A percentile compares a stretch with the other conserved stretches of the same genome.
Conservation (phyloP, 2,113 vertebrate species). For the Riparia riparia region DNA sequence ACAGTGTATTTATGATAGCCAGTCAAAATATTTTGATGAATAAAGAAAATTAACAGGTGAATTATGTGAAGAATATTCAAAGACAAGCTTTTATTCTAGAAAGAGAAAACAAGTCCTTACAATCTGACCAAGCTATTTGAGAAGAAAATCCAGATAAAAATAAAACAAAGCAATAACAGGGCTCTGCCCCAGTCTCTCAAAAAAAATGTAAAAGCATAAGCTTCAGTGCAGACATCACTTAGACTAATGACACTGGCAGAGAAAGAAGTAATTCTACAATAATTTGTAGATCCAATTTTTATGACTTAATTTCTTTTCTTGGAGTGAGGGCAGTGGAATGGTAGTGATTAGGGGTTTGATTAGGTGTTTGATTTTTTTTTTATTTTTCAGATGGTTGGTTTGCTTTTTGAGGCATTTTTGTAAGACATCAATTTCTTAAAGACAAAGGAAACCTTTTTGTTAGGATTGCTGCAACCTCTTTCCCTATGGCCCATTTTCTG, state of each 20-base stretch:
- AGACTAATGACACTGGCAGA: background rate
- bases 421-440: background rate
- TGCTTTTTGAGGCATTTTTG: background rate
- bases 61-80: background rate
- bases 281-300: background rate
- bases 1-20: background rate
- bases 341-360: background rate
- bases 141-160: background rate
- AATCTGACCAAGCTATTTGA: background rate
- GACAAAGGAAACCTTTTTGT: background rate
- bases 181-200: background rate
- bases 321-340: rapidly evolving
- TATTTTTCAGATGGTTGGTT: background rate
- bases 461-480: background rate
- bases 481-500: background rate
- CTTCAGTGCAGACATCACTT: background rate
- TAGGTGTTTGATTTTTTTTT: too few relatives aligned
- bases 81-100: background rate
- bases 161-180: background rate
- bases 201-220: background rate
- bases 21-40: slow-evolving; percentile 28
- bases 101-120: background rate
- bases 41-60: background rate
- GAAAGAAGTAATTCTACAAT: background rate
- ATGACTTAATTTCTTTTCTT: background rate